phyloP scores from a whole-genome alignment of 2,888 invertebrate genomes.

The Hylaea fasciaria region DNA sequence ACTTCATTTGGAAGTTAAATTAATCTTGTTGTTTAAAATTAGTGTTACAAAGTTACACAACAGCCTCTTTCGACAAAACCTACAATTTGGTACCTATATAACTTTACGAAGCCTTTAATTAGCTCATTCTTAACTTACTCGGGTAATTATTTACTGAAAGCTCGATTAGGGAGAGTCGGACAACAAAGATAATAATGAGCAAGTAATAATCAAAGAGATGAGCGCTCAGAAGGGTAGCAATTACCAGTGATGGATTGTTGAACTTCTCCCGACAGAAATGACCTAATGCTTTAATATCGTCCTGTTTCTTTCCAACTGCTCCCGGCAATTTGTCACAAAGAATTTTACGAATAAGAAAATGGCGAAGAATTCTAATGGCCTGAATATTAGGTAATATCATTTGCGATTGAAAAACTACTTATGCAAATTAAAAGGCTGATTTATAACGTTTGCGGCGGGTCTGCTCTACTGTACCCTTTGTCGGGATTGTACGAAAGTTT shows the following conservation, averaged over 20 bases:
- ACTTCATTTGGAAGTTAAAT: neutral
- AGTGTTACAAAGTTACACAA: neutral
- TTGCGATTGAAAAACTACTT: slow-evolving; percentile 35
- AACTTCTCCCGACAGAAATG: slow-evolving; percentile 68
- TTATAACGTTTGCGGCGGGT: slow-evolving; percentile 18
- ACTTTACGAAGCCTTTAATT: slow-evolving; percentile 28
- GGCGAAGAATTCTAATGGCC: slow-evolving; percentile 32
- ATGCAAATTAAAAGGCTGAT: slow-evolving; percentile 32
- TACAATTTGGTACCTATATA: slow-evolving; percentile 16
- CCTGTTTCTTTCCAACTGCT: slow-evolving; percentile 66
- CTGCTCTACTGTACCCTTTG: slow-evolving; percentile 19
- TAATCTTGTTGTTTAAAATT: neutral
- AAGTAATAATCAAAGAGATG: slow-evolving; percentile 70
- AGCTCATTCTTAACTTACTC: slow-evolving; percentile 31
- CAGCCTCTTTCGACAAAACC: slow-evolving; percentile 18
- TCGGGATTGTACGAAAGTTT: slow-evolving; percentile 20
- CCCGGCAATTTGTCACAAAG: slow-evolving; percentile 67
- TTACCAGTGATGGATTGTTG: slow-evolving; percentile 77
- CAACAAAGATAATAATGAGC: slow-evolving; percentile 44
- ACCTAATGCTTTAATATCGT: slow-evolving; percentile 73
- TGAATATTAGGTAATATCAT: slow-evolving; percentile 29
- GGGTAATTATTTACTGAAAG: slow-evolving; percentile 32
- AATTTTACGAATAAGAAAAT: slow-evolving; percentile 42
- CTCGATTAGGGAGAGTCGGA: slow-evolving; percentile 39
- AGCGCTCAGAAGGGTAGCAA: slow-evolving; percentile 69